Evolutionary conservation across 2,888 invertebrate species (phyloP).

Genomic region (Peribatodes rhomboidaria): DNA sequence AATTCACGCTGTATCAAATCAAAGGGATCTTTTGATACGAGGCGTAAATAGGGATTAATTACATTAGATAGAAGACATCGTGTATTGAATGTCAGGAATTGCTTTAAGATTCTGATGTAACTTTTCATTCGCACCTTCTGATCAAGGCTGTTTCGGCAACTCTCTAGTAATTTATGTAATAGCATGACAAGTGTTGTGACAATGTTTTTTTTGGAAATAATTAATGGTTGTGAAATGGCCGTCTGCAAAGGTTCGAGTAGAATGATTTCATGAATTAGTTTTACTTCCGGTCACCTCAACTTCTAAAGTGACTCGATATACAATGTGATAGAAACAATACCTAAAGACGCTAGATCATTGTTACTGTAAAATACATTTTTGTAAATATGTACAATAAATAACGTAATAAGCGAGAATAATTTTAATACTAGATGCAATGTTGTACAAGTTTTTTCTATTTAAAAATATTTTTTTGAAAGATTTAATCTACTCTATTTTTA

Average conservation of each 20-base stretch:
- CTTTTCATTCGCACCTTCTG: constrained; percentile 46
- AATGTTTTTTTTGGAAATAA: constrained; percentile 55
- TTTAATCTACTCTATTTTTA: constrained; percentile 85
- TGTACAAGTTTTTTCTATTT: constrained; percentile 85
- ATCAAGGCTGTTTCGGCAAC: constrained; percentile 49
- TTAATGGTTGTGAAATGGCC: constrained; percentile 71
- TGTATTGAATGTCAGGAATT: constrained; percentile 11
- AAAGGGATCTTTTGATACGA: constrained; percentile 47
- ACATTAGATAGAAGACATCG: constrained; percentile 32
- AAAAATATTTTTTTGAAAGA: constrained; percentile 82
- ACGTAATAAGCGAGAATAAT: constrained; percentile 77
- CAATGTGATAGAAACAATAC: constrained; percentile 85
- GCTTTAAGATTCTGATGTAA: constrained; percentile 20
- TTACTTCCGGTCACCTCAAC: constrained; percentile 24
- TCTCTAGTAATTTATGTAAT: constrained; percentile 40
- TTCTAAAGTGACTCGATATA: constrained; percentile 52
- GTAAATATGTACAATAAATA: constrained; percentile 86
- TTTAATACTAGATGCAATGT: constrained; percentile 85
- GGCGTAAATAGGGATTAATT: constrained; percentile 54
- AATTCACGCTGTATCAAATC: constrained; percentile 51
- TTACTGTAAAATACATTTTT: constrained; percentile 84
- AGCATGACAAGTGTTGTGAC: constrained; percentile 56
- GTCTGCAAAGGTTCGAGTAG: constrained; percentile 45
- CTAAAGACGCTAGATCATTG: constrained; percentile 86
- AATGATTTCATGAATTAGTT: constrained; percentile 40